Evolutionary conservation across 2,888 invertebrate genomes (phyloP), one percentile per base, ranked within the genome.

Genomic region (Tortrix viridana): DNA sequence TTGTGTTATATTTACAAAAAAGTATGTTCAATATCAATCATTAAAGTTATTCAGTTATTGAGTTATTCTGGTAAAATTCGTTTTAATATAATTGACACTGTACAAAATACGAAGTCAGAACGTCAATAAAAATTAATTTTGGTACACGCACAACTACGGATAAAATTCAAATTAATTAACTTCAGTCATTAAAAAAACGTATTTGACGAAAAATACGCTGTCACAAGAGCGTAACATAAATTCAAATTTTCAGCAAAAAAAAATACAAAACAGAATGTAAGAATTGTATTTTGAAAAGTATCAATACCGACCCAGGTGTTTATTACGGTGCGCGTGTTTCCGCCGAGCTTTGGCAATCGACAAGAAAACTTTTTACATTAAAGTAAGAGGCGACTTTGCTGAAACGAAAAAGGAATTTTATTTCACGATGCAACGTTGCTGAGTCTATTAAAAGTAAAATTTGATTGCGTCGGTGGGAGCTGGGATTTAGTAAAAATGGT

Each of bases 331-430:
- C 44, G 23, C 14, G 22, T 53, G 37, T 75, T 75, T 73, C 80
- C 69, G 71, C 70, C 71, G 70, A 79, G 79, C 74, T 81, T 81
- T 68, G 74, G 74, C 78, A 82, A 80, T 81, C 79, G 81, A 77
- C 79, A 68, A 70, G 63, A 64, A 74, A 83, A 83, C 72, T 82
- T 83, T 82, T 80, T 81, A 77, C 79, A 80, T 83, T 82, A 82
- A 79, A 81, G 73, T 77, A 70, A 70, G 69, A 66, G 67, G 67
- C 70, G 69, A 60, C 61, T 67, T 65, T 50, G 66, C 69, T 43
- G 47, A 66, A 57, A 60, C 63, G 58, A 58, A 56, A 61, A 43
- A 52, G 47, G 64, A 64, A 52, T 61, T 58, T 62, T 65, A 71
- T 74, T 77, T 72, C 72, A 71, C 74, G 73, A 72, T 73, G 67